A percentile compares a stretch with the other conserved stretches of the same genome.
phyloP scores from a whole-genome alignment of 92 coral and sea anemone species.

The Zoanthus solanderi region DNA sequence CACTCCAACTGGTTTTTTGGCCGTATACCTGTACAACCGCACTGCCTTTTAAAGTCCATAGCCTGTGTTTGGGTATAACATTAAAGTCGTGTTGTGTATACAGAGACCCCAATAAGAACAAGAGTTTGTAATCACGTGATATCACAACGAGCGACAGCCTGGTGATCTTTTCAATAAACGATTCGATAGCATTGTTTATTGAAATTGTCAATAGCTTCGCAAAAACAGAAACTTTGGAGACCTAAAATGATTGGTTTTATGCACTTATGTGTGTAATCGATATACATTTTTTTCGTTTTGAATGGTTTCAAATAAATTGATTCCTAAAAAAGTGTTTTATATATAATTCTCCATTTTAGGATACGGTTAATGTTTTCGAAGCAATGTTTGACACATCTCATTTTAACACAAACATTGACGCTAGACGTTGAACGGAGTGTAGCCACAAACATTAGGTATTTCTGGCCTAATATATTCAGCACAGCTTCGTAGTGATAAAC shows the following conservation, averaged over 20 bases:
- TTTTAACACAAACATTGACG: slow-evolving; percentile 63
- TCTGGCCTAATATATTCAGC: slow-evolving; percentile 71
- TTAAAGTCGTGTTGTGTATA: slow-evolving; percentile 44
- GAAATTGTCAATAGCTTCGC: slow-evolving; percentile 46
- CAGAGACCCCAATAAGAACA: slow-evolving; percentile 39
- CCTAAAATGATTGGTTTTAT: slow-evolving; percentile 45
- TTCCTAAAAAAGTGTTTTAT: background rate
- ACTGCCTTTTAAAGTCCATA: slow-evolving; percentile 44
- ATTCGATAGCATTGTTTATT: slow-evolving; percentile 45
- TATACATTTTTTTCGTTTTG: slow-evolving; percentile 1
- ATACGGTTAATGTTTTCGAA: slow-evolving; percentile 4
- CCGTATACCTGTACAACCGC: slow-evolving; percentile 37
- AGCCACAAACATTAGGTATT: slow-evolving; percentile 83
- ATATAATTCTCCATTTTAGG: background rate
- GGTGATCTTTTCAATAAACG: slow-evolving; percentile 57
- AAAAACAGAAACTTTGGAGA: slow-evolving; percentile 45
- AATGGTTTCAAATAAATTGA: slow-evolving; percentile 6
- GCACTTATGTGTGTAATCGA: slow-evolving; percentile 8
- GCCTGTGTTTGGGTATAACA: slow-evolving; percentile 37
- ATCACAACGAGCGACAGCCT: slow-evolving; percentile 22
- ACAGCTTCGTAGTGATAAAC: slow-evolving; percentile 71
- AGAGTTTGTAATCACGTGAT: slow-evolving; percentile 40
- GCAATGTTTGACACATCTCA: slow-evolving; percentile 32
- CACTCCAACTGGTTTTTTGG: slow-evolving; percentile 10
- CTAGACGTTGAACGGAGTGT: slow-evolving; percentile 62